phyloP scores from a whole-genome alignment of 2,113 vertebrate genomes.

The Bubo blakistoni region DNA sequence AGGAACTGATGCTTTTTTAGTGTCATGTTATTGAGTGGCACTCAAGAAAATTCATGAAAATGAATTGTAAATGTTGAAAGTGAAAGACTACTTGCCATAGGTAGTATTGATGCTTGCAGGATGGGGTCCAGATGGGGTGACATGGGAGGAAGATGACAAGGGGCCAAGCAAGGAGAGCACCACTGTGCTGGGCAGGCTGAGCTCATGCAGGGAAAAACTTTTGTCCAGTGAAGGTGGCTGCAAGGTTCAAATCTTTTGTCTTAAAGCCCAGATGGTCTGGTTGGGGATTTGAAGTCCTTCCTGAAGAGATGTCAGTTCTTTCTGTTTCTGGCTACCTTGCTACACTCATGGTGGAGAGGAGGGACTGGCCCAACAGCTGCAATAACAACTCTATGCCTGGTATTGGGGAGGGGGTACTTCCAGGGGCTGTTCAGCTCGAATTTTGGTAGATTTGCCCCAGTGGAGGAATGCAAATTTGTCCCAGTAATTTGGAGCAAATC shows the following conservation, averaged over 20 bases:
- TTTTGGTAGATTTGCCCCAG: background rate
- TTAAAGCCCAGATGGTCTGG: background rate
- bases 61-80: background rate
- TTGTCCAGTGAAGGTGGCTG: background rate
- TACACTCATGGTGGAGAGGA: background rate
- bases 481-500: background rate
- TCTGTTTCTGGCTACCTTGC: background rate
- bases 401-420: background rate
- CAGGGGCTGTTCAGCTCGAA: background rate
- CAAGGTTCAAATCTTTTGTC: background rate
- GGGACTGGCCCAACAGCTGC: background rate
- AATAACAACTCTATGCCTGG: background rate
- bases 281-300: background rate
- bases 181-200: background rate
- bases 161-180: background rate
- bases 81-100: background rate
- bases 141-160: background rate
- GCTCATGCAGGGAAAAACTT: background rate
- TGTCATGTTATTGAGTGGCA: background rate
- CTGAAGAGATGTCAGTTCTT: background rate
- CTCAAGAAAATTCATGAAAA: constrained; percentile 4
- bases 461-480: background rate
- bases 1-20: background rate
- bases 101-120: background rate
- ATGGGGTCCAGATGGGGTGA: background rate